Percentiles rank a stretch among this genome's conserved stretches.
Conservation (phyloP, 35 echinoderm and acorn worm species). For the Ptychodera flava region DNA sequence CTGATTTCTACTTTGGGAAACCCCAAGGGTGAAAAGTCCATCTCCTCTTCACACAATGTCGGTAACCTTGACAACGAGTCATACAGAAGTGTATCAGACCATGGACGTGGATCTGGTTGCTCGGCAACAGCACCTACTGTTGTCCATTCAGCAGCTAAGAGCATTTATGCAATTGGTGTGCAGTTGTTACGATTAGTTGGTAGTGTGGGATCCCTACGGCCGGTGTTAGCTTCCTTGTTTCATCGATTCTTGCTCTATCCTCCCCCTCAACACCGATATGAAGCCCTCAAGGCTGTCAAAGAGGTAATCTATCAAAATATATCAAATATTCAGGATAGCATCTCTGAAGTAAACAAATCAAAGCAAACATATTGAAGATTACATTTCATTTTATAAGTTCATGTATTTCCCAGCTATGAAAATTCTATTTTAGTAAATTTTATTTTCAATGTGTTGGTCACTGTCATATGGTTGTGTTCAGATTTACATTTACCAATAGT, state of each 20-base stretch:
- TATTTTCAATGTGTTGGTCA: no score
- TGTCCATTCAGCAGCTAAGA: conserved; percentile 46
- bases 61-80: neutral
- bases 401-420: no score
- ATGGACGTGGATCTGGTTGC: conserved; percentile 82
- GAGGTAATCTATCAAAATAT: no score
- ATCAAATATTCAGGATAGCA: no score
- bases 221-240: conserved; percentile 75
- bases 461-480: no score
- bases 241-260: conserved; percentile 89
- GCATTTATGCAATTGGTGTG: conserved; percentile 74
- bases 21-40: conserved; percentile 76
- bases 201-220: conserved; percentile 75
- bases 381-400: no score
- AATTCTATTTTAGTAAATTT: no score
- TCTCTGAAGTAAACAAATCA: no score
- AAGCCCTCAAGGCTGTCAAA: conserved; percentile 89
- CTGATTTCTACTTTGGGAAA: conserved; percentile 92
- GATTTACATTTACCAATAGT: no score
- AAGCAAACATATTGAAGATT: no score
- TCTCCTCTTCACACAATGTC: conserved; percentile 3
- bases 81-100: conserved; percentile 49
- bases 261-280: conserved; percentile 82
- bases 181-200: conserved; percentile 84
- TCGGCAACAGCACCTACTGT: conserved; percentile 47